These are phyloP conservation scores for Cryptoprocta ferox DNA, from an alignment of 2,797 vertebrate species.

Conservation along the genomic window DNA sequence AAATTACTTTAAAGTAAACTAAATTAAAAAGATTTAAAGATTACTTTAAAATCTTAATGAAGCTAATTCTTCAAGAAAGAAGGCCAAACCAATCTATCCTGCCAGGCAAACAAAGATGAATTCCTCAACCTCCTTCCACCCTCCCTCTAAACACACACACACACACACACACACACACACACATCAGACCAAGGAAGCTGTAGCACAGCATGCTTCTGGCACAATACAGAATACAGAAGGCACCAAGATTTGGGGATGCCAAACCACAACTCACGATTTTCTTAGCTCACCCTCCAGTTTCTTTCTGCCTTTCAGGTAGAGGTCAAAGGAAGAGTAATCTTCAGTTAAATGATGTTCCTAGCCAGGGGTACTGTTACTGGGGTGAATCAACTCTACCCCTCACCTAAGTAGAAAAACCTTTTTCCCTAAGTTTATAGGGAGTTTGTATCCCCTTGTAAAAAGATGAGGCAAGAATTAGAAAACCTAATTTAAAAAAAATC, in stretches of 20 bases:
- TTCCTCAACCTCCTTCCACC: neutral
- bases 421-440: neutral
- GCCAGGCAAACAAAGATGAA: constrained; percentile 18
- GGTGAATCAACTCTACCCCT: neutral
- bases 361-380: neutral
- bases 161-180: neutral
- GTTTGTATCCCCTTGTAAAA: neutral
- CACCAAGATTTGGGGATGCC: neutral
- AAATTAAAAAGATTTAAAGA: no score
- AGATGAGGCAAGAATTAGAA: constrained; percentile 1
- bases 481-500: neutral
- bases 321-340: neutral
- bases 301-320: neutral
- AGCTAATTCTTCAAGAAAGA: constrained; percentile 2
- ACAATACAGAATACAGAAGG: neutral
- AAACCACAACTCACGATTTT: neutral
- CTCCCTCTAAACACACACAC: neutral
- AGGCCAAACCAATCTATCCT: neutral
- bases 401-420: neutral
- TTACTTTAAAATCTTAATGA: constrained; percentile 34
- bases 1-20: no score
- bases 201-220: neutral
- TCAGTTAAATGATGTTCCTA: neutral
- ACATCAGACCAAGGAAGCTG: neutral
- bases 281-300: neutral